Base-by-base conservation (phyloP, 2,797 vertebrate genomes). In the Ciconia nigra region DNA sequence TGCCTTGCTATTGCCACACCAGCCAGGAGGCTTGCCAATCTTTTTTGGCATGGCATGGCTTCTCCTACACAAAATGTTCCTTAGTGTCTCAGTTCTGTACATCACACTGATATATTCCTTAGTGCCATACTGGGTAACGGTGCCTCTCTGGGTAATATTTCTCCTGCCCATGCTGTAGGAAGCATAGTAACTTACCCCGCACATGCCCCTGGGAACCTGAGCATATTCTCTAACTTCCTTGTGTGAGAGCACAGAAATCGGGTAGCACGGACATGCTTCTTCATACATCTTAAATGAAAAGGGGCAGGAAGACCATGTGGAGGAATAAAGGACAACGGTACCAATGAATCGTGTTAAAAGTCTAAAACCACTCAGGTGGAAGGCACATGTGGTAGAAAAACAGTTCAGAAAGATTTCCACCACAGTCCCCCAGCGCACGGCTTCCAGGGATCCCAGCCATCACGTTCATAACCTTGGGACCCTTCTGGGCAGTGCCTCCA, bases 261-360 rank as follows among this genome's bases (percentile, higher is more conserved):
- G n/a, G 41, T n/a, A 86, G 22, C 14, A 29, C 0, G 1, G 19
- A 12, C 22, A 13, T 0, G 0, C 10, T 42, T 42, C 69, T 71
- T 82, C 33, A 29, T 25, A 13, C 8, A 19, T 26, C 58, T 47
- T 39, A 47, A 79, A n/a, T 47, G 22, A n/a, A 82, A 78, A 74
- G 7, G 13, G 12, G 10, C 15, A 65, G 35, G 16, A 87, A 65
- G 24, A 76, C 4, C 22, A 15, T 0, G 0, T 7, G 33, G 25
- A 83, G 25, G 39, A 77, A 37, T 11, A 55, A 81, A 72, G 41
- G n/a, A 25, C 58, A 65, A 10, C 0, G 0, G 8, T 61, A 49
- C 13, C 26, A 47, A 15, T 9, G 7, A 67, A 37, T 58, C 1
- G 1, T 3, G 5, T 61, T 54, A 42, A 47, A 82, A 94, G 24